These are phyloP conservation scores for Psilopogon haemacephalus DNA, from an alignment of 2,113 vertebrate genomes.

Conservation along the genomic window DNA sequence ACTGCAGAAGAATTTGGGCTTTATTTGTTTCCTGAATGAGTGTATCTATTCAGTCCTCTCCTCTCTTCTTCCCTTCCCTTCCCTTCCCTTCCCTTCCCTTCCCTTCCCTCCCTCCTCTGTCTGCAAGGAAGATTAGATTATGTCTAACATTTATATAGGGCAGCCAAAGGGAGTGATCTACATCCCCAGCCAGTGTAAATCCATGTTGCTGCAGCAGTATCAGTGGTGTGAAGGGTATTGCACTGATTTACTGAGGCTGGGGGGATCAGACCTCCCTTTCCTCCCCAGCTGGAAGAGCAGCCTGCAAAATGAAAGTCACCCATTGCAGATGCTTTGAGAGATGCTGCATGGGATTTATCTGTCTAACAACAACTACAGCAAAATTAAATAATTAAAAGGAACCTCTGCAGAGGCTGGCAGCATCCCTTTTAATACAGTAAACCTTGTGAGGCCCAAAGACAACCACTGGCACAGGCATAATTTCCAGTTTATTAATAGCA, in stretches of 20 bases:
- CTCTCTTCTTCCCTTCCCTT: not conserved
- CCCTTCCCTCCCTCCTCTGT: not conserved
- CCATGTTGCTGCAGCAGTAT: not conserved
- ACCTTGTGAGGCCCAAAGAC: not conserved
- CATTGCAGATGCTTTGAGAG: not conserved
- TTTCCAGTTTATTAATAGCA: constrained; percentile 28
- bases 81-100: not conserved
- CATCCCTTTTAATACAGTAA: not conserved
- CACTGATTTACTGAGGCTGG: not conserved
- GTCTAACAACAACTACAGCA: not conserved
- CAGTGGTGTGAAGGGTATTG: not conserved
- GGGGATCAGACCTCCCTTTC: not conserved
- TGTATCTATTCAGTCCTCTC: not conserved
- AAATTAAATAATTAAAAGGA: not conserved
- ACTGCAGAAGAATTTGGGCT: not conserved
- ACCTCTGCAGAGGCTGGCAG: not conserved
- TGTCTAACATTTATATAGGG: not conserved
- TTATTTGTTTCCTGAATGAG: not conserved
- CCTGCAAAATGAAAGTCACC: constrained; percentile 34
- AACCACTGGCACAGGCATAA: not conserved
- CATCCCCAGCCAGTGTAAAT: not conserved
- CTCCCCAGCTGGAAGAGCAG: not conserved
- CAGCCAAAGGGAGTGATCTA: not conserved
- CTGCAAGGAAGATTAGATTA: not conserved
- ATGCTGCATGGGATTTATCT: not conserved